Conservation (phyloP, 2,888 invertebrate species). For the Athalia cordata region DNA sequence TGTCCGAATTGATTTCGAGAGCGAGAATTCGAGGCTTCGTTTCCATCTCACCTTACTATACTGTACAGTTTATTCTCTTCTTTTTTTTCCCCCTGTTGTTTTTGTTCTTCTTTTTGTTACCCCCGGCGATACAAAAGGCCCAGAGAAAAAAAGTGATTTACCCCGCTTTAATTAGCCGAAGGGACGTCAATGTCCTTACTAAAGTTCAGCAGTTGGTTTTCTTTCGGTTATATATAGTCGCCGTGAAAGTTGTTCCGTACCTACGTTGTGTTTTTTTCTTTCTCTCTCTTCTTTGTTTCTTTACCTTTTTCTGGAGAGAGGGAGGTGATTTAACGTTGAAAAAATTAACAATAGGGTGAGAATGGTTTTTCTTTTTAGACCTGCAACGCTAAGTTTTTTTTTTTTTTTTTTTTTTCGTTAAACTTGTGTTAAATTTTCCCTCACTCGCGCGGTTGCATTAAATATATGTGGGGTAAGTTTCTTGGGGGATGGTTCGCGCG, state of each 20-base stretch:
- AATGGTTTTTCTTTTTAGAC: not conserved
- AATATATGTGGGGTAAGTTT: not conserved
- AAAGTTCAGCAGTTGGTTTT: not conserved
- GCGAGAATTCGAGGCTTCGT: not conserved
- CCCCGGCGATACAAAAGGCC: conserved; percentile 9
- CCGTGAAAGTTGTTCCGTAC: not conserved
- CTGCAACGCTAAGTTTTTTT: too few species aligned
- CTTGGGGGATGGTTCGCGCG: conserved; percentile 25
- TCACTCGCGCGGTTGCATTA: too few species aligned
- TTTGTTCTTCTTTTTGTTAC: not conserved
- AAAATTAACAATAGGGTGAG: not conserved
- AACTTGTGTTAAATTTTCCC: too few species aligned
- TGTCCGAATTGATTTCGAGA: conserved; percentile 42
- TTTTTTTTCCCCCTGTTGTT: not conserved
- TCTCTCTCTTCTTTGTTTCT: not conserved
- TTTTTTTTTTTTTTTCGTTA: too few species aligned
- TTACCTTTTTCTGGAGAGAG: not conserved
- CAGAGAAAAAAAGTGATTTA: conserved; percentile 21
- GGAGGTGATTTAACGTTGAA: conserved; percentile 5
- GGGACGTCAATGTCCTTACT: not conserved
- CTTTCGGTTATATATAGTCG: not conserved
- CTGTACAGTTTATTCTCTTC: not conserved
- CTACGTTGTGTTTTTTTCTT: not conserved
- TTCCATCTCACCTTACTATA: conserved; percentile 6
- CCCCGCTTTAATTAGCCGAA: conserved; percentile 36